Evolutionary conservation across 2,113 vertebrate species (phyloP).

Genomic region (Sturnira hondurensis): DNA sequence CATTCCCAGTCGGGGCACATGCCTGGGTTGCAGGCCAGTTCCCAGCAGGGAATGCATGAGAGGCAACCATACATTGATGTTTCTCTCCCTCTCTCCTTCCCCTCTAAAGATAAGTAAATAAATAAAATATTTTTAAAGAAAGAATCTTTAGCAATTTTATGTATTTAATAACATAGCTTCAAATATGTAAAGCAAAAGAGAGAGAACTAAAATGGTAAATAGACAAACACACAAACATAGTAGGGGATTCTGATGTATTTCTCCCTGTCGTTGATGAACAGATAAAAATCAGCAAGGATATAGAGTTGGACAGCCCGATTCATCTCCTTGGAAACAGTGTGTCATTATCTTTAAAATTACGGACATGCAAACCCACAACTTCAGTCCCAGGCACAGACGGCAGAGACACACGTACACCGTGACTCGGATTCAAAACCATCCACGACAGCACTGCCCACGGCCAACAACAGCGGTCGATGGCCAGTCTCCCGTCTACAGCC

Average conservation of each 20-base stretch:
- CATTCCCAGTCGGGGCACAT: no score
- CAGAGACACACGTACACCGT: not conserved
- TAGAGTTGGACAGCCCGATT: not conserved
- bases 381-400: not conserved
- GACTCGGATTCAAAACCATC: not conserved
- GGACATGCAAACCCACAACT: not conserved
- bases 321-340: not conserved
- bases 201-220: not conserved
- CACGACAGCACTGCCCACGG: not conserved
- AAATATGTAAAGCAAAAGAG: not conserved
- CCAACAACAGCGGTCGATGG: not conserved
- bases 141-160: not conserved
- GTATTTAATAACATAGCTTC: not conserved
- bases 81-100: no score
- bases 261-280: not conserved
- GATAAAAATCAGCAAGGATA: not conserved
- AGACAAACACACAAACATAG: not conserved
- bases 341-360: not conserved
- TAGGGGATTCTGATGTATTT: not conserved
- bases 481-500: not conserved
- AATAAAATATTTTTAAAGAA: no score
- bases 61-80: no score
- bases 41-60: no score
- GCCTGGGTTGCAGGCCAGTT: no score
- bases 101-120: no score